phyloP scores from a whole-genome alignment of 2,113 vertebrate species.

The Clarias macrocephalus region DNA sequence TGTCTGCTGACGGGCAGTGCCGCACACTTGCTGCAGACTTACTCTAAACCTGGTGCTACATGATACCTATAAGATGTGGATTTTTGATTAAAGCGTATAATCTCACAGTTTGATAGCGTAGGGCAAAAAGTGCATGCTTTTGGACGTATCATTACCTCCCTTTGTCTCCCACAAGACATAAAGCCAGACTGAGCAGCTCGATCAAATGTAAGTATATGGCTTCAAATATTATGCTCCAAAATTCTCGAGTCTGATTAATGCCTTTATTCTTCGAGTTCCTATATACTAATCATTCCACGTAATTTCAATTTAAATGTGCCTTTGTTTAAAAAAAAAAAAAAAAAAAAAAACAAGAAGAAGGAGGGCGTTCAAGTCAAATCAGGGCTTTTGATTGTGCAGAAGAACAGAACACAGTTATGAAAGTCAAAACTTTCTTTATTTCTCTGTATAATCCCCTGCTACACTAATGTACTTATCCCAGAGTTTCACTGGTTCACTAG shows the following conservation, averaged over 20 bases:
- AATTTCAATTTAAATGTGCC: no score
- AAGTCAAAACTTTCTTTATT: no score
- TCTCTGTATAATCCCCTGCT: no score
- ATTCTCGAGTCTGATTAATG: neutral
- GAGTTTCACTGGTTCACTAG: no score
- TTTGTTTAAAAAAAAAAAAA: no score
- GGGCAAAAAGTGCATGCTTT: neutral
- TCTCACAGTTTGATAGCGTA: neutral
- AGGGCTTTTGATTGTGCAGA: no score
- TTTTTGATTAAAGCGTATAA: neutral
- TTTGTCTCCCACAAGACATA: neutral
- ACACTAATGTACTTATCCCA: no score
- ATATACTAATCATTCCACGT: no score
- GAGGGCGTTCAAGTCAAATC: no score
- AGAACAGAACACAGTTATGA: no score
- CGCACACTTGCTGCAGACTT: neutral
- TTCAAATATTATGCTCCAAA: neutral
- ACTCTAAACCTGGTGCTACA: neutral
- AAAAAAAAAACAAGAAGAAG: no score
- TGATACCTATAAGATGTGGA: neutral
- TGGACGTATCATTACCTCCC: neutral
- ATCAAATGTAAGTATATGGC: neutral
- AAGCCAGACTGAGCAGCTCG: neutral
- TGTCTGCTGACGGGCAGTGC: neutral
- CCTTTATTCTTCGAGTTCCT: no score